Percentiles rank a stretch among this genome's conserved stretches.
These are phyloP conservation scores for Lomographa bimaculata DNA, from an alignment of 2,888 invertebrate genomes.

Conservation along the genomic window DNA sequence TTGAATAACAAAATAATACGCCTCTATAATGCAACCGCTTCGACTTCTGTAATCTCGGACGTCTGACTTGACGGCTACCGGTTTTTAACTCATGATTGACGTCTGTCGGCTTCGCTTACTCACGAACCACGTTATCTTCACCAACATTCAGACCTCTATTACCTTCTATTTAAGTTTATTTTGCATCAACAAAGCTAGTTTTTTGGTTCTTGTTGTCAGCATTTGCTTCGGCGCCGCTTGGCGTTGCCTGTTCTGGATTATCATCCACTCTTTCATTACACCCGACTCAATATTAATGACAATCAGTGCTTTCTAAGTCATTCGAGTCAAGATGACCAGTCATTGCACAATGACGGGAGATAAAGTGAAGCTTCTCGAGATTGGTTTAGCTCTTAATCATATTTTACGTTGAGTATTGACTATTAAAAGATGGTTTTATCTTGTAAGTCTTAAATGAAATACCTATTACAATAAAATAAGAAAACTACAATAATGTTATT, in stretches of 20 bases:
- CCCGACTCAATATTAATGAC: slow-evolving; percentile 79
- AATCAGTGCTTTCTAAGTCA: slow-evolving; percentile 65
- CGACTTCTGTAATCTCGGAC: slow-evolving; percentile 72
- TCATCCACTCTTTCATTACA: slow-evolving; percentile 81
- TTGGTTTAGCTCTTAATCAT: too few species aligned
- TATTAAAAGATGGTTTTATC: too few species aligned
- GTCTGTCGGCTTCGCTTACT: slow-evolving; percentile 80
- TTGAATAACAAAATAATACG: slow-evolving; percentile 33
- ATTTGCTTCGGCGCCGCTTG: slow-evolving; percentile 77
- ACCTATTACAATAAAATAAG: too few species aligned
- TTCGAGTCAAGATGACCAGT: slow-evolving; percentile 42
- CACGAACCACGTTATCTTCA: slow-evolving; percentile 42
- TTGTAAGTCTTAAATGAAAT: too few species aligned
- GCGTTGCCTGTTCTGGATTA: slow-evolving; percentile 75
- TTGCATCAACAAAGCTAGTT: slow-evolving; percentile 29
- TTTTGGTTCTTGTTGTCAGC: slow-evolving; percentile 43
- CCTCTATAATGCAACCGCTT: slow-evolving; percentile 52
- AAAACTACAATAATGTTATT: too few species aligned
- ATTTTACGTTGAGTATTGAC: too few species aligned
- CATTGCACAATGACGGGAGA: slow-evolving; percentile 18
- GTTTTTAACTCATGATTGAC: slow-evolving; percentile 82
- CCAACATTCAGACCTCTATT: slow-evolving; percentile 29
- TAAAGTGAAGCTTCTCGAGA: slow-evolving; percentile 4
- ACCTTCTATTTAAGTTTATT: slow-evolving; percentile 32
- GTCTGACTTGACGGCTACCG: slow-evolving; percentile 78